phyloP scores from a whole-genome alignment of 1,140 invertebrate genomes.

The Diuraphis noxia region DNA sequence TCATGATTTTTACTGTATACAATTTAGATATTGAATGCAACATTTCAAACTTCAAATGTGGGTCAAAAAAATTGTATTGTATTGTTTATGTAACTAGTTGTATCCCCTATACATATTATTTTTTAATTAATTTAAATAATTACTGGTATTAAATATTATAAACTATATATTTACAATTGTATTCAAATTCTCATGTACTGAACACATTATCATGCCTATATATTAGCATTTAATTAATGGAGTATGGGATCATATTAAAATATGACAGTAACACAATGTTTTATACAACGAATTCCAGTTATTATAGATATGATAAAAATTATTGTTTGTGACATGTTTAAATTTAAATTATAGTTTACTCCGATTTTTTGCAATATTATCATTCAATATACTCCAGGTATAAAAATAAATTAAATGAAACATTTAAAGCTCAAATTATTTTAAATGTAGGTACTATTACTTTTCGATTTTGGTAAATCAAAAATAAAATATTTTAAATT shows the following conservation, averaged over 20 bases:
- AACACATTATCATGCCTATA: neutral
- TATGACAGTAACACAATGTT: neutral
- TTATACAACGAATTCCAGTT: neutral
- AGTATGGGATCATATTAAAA: neutral
- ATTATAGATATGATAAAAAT: neutral
- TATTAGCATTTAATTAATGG: neutral
- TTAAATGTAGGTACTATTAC: neutral
- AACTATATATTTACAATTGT: neutral
- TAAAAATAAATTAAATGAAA: neutral
- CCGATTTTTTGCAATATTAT: neutral
- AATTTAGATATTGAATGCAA: no score
- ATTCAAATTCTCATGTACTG: neutral
- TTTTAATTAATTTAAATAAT: no score
- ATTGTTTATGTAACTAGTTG: no score
- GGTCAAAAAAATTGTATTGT: no score
- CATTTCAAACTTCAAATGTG: no score
- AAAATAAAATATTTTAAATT: conserved; percentile 6
- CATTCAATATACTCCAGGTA: neutral
- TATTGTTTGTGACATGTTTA: neutral
- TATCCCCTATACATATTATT: neutral
- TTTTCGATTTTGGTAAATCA: neutral
- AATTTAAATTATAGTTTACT: neutral
- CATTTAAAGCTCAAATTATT: neutral
- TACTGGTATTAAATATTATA: neutral
- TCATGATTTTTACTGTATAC: no score